These are phyloP conservation scores for Chelon auratus DNA, from an alignment of 2,797 vertebrate species.

Conservation along the genomic window DNA sequence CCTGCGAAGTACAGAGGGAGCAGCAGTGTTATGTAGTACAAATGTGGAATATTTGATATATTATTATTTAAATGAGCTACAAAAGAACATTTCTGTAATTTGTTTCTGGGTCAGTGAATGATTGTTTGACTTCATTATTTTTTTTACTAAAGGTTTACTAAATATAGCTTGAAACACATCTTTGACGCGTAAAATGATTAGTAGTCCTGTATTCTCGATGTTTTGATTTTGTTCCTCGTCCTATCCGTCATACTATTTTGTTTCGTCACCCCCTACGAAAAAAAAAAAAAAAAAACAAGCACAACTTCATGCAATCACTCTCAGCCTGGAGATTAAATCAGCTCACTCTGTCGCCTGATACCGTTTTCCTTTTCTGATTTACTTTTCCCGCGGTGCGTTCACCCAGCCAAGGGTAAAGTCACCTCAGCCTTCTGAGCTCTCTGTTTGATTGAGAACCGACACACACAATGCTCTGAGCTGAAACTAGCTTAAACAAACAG, in stretches of 20 bases:
- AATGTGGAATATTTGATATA: neutral
- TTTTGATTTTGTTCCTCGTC: neutral
- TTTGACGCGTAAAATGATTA: no score
- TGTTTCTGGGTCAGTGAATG: neutral
- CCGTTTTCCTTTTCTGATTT: conserved; percentile 42
- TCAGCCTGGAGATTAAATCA: conserved; percentile 33
- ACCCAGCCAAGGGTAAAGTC: conserved; percentile 44
- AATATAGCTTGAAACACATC: no score
- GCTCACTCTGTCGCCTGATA: conserved; percentile 31
- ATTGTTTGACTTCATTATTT: neutral
- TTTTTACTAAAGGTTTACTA: neutral
- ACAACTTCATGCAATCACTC: conserved; percentile 15
- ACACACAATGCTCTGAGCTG: conserved; percentile 51
- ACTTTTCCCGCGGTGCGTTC: conserved; percentile 36
- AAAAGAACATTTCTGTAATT: neutral
- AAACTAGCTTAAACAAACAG: conserved; percentile 73
- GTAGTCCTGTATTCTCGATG: no score
- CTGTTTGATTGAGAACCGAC: conserved; percentile 45
- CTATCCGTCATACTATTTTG: neutral
- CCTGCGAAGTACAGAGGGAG: neutral
- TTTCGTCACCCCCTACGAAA: conserved; percentile 12
- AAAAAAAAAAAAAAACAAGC: neutral
- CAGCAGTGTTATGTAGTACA: neutral
- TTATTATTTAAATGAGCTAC: no score
- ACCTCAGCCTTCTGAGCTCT: conserved; percentile 11